Evolutionary conservation across 2,797 vertebrate genomes (phyloP).

Genomic region (Sebastes steindachneri): DNA sequence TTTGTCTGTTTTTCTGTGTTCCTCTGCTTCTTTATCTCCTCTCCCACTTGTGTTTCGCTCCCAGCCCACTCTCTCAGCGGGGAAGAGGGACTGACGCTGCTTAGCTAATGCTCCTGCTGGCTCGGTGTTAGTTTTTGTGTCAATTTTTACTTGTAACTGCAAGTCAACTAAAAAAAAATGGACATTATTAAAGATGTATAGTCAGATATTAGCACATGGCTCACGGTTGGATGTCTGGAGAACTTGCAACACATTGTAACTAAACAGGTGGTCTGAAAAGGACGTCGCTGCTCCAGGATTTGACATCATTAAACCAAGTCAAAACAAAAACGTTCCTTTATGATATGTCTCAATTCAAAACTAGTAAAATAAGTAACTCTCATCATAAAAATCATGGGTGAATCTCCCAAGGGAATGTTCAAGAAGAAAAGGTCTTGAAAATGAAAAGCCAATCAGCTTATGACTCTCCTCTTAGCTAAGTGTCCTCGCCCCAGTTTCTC

Average conservation of each 20-base stretch:
- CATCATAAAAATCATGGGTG: neutral
- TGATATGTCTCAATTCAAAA: neutral
- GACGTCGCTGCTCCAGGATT: neutral
- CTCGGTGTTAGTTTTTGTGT: conserved; percentile 61
- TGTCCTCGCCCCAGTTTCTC: neutral
- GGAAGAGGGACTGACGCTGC: conserved; percentile 59
- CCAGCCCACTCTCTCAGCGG: conserved; percentile 70
- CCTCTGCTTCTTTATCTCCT: conserved; percentile 47
- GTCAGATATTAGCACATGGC: conserved; percentile 29
- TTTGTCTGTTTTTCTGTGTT: conserved; percentile 37
- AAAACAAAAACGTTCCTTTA: neutral
- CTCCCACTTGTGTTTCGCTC: conserved; percentile 66
- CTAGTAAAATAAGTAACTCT: neutral
- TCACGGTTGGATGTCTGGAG: conserved; percentile 19
- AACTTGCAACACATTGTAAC: conserved; percentile 18
- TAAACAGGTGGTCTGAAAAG: conserved; percentile 28
- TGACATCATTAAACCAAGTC: neutral
- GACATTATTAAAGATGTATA: conserved; percentile 42
- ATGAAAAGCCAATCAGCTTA: neutral
- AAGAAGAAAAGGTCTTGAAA: neutral
- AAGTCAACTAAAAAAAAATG: conserved; percentile 63
- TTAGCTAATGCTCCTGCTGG: conserved; percentile 69
- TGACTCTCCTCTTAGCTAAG: neutral
- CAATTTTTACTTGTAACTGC: conserved; percentile 37
- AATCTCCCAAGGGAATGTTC: neutral